Evolutionary conservation across 2,113 vertebrate genomes (phyloP).

Genomic region (Raja brachyura): DNA sequence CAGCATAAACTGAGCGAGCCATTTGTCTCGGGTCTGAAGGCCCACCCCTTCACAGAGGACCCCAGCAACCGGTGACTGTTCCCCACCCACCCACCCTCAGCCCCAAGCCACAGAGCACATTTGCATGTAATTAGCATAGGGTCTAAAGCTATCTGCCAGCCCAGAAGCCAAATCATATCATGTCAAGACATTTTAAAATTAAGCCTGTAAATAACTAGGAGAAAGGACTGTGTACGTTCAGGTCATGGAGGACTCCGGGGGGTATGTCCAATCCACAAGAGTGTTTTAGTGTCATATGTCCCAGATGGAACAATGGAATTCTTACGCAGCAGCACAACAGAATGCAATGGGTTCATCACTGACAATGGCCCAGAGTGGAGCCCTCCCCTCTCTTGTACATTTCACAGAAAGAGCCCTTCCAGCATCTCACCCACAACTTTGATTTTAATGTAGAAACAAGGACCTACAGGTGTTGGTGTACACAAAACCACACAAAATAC

Average conservation of each 20-base stretch:
- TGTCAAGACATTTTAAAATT: not conserved
- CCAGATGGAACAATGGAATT: too few relatives aligned
- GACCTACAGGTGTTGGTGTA: too few relatives aligned
- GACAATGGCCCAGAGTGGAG: not conserved
- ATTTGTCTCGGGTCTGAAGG: slow-evolving; percentile 58
- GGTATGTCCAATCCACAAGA: not conserved
- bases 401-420: not conserved
- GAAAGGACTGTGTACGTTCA: not conserved
- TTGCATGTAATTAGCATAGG: slow-evolving; percentile 1
- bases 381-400: not conserved
- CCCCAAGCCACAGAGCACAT: not conserved
- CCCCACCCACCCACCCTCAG: not conserved
- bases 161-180: not conserved
- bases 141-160: not conserved
- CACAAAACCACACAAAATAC: too few relatives aligned
- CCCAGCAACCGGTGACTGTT: slow-evolving; percentile 64
- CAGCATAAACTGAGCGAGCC: slow-evolving; percentile 67
- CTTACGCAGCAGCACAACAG: too few relatives aligned
- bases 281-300: too few relatives aligned
- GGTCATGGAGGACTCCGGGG: not conserved
- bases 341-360: not conserved
- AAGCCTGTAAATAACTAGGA: not conserved
- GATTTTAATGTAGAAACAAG: not conserved
- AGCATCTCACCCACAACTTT: not conserved
- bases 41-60: slow-evolving; percentile 56